Evolutionary conservation across 2,888 invertebrate genomes (phyloP), one percentile per base, ranked within the genome.

Genomic region (Melipona bicolor): DNA sequence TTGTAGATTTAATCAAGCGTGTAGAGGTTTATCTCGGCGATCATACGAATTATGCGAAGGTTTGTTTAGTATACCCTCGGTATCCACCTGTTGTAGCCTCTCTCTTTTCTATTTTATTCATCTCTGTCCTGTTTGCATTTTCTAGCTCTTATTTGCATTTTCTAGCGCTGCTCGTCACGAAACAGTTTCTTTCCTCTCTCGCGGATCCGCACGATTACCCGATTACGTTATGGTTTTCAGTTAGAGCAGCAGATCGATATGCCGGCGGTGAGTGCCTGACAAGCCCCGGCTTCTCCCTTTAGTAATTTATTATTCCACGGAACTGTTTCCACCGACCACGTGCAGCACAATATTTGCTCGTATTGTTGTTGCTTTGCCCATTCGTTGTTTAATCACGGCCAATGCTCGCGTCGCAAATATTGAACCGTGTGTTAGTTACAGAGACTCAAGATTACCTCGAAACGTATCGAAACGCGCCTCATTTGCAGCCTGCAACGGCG

Each of bases 221-320:
- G n/a, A n/a, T n/a, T n/a, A n/a, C n/a, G 77, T 84, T 77, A 88
- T 90, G 77, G 85, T 82, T 90, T 90, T 79, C 77, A 71, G 85
- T 90, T 90, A 87, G 81, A 69, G 75, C 83, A 88, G 85, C 86
- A 81, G 77, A 61, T 68, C 88, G 86, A 84, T 84, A 85, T 76
- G 83, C 78, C 81, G 59, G 52, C 52, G 64, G 70, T 76, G 71
- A 79, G 65, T 78, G 75, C 54, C 73, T 86, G 81, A 86, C 86
- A 81, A 81, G 76, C 36, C n/a, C 27, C 65, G 50, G 54, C 67
- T 50, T 50, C 52, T 59, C 50, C 27, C 65, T 62, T 71, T 27
- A 21, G 21, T 67, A 71, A 76, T 76, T 83, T 75, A 70, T 83
- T 75, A 65, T 76, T 56, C 50, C 76, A 49, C 59, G 59, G 43